A percentile compares a stretch with the other conserved stretches of the same genome.
Evolutionary conservation across 2,888 invertebrate genomes (phyloP).

Genomic region (Synanthedon vespiformis): DNA sequence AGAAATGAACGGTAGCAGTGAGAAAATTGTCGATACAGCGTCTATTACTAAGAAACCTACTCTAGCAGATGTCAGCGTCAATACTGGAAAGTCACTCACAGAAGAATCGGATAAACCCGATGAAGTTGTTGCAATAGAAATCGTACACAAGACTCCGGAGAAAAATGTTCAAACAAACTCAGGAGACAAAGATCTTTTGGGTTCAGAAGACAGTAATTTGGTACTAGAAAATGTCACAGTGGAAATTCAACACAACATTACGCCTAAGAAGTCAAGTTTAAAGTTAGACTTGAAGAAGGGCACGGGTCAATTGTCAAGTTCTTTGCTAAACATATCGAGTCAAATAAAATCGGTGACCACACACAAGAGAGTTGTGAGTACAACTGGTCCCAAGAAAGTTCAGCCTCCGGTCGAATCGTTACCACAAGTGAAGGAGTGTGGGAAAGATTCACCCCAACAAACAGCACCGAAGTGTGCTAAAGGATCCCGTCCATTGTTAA

Average conservation of each 20-base stretch:
- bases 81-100: conserved; percentile 49
- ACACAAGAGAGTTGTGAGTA: conserved; percentile 58
- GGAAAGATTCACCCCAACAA: conserved; percentile 31
- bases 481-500: conserved; percentile 65
- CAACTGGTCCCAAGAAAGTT: conserved; percentile 52
- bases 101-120: conserved; percentile 30
- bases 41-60: conserved; percentile 28
- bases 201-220: conserved; percentile 34
- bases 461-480: conserved; percentile 50
- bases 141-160: conserved; percentile 8
- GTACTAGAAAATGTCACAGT: conserved; percentile 60
- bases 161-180: conserved; percentile 19
- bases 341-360: conserved; percentile 64
- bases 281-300: conserved; percentile 59
- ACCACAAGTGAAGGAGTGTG: conserved; percentile 38
- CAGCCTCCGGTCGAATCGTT: conserved; percentile 34
- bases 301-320: conserved; percentile 53
- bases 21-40: conserved; percentile 29
- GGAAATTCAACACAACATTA: conserved; percentile 63
- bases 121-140: conserved; percentile 13
- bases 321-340: conserved; percentile 60
- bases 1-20: conserved; percentile 54
- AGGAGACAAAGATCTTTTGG: conserved; percentile 13
- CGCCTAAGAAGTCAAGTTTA: conserved; percentile 60
- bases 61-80: conserved; percentile 54